Evolutionary conservation across 2,113 vertebrate genomes (phyloP), one percentile per base, ranked within the genome.

Genomic region (Hepsetus odoe): DNA sequence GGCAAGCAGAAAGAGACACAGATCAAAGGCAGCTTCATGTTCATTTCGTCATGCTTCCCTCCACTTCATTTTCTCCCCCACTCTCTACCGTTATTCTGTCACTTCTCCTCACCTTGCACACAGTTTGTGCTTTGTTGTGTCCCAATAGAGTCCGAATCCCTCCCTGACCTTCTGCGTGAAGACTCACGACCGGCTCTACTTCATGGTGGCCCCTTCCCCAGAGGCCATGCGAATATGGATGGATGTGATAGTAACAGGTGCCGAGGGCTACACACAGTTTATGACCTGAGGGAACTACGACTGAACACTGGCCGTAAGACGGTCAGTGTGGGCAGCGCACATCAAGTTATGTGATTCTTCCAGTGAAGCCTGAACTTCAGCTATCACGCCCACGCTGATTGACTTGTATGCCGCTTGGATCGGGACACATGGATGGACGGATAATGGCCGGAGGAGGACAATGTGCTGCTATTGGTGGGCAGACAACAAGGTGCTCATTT

Each of bases 251-350:
- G 96, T 99, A 84, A 98, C 97, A 0, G 97, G 97, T 1, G 97
- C 97, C 0, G 97, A 99, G 90, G 97, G 97, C 24, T 98, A 99
- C 84, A 98, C 97, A 0, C 97, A 98, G 91, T 99, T 98, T 90
- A 94, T 95, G 94, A 96, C 90, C 92, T 96, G 91, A 96, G 87
- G 61, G 75, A 40, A 80, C 51, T 32, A 12, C 11, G 14, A 77
- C 74, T 38, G 13, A 42, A 61, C 12, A 26, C 32, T 49, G 64
- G 22, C 61, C 44, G 1, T 24, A 8, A 74, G 30, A 58, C 61
- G 33, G 1, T 33, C 13, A 74, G 30, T 44, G 22, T 22, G 35
- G 56, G 70, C 77, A 56, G 49, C 46, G 49, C 62, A 35, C 26
- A 59, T 82, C 53, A 80, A 16, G 1, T 76, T 28, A 13, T 22